Base-by-base conservation (phyloP, 2,797 vertebrate genomes). In the Acropternis orthonyx region DNA sequence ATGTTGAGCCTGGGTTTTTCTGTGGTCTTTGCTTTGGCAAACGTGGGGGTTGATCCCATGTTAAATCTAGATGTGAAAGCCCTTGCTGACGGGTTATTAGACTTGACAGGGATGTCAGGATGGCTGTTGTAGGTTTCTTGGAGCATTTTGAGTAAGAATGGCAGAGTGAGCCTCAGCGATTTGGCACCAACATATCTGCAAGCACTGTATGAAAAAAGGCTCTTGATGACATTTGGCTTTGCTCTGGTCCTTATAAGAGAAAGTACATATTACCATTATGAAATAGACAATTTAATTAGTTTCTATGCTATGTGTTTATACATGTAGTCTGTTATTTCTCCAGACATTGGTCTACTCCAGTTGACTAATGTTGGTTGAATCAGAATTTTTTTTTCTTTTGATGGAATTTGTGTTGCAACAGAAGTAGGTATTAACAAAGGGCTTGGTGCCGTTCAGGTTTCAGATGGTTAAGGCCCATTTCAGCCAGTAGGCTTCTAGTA, bases 301-400 rank as follows among this genome's bases (percentile, higher is more conserved):
- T 92, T 91, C 66, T 91, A 1, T 62, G 37, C 66, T 94, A 17
- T 96, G 39, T 74, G 72, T 95, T 93, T 93, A 56, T 88, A 93
- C 91, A 58, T 68, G 86, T 52, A 94, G 68, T 63, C 63, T 90
- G 23, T 78, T 94, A 66, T 22, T 95, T 87, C 37, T 88, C 41
- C 44, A 48, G 62, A 37, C 65, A 19, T 17, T 63, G 43, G 39
- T 73, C 74, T 93, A 5, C 17, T 85, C 27, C 14, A 16, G n/a
- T 86, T 96, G 95, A 93, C 89, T 95, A 92, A 89, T n/a, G 23
- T 73, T 5, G 2, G 46, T 19, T 94, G 81, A 92, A 91, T 93
- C 54, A 59, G 62, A 16, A 0, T 37, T 43, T 51, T 48, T 72
- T 76, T 66, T 74, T 49, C 26, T 67, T 58, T 46, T 32, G 14